Percentiles rank a stretch among this genome's conserved stretches.
These are phyloP conservation scores for Nasonia giraulti DNA, from an alignment of 1,140 invertebrate genomes.

Conservation along the genomic window DNA sequence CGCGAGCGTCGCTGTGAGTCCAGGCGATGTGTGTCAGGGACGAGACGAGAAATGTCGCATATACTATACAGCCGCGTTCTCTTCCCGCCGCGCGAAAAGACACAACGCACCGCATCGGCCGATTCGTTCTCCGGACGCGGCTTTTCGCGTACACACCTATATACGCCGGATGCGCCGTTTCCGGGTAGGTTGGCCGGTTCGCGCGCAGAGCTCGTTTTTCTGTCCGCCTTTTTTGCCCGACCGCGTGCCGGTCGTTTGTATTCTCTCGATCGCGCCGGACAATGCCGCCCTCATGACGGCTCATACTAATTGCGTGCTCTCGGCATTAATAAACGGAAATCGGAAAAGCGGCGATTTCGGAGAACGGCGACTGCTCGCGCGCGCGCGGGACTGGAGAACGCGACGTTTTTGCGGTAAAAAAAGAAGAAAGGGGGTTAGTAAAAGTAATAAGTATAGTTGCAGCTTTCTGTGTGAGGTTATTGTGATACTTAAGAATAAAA, in stretches of 20 bases:
- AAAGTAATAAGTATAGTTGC: constrained; percentile 63
- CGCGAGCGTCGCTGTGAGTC: not conserved
- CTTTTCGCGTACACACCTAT: not conserved
- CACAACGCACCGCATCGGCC: not conserved
- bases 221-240: not conserved
- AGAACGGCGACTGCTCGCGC: not conserved
- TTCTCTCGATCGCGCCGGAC: not conserved
- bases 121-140: not conserved
- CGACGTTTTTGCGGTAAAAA: constrained; percentile 49
- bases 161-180: constrained; percentile 17
- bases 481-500: constrained; percentile 68
- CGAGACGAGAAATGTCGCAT: not conserved
- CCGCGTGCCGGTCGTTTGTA: not conserved
- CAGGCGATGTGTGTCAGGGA: not conserved
- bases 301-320: not conserved
- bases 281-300: not conserved
- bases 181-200: constrained; percentile 4
- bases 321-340: not conserved
- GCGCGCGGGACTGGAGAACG: not conserved
- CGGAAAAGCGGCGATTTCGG: not conserved
- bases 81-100: not conserved
- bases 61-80: too few relatives aligned
- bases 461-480: constrained; percentile 72
- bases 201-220: not conserved
- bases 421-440: constrained; percentile 53